Base-by-base conservation (phyloP, 1,140 invertebrate genomes). In the Pogonognathellus flavescens region DNA sequence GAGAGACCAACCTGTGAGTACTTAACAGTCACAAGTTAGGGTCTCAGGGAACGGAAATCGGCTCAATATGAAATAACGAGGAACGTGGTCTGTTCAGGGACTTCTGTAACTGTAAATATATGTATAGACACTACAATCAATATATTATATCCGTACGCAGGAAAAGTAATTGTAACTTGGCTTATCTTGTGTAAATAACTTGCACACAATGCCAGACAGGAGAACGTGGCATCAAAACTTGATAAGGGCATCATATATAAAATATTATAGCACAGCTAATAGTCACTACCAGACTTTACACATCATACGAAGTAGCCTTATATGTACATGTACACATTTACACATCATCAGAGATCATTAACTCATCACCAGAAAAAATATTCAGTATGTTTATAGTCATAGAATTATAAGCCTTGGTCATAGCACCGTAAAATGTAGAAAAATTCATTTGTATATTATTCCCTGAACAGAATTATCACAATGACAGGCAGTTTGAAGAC, bases 1-100 rank as follows among this genome's bases (percentile, higher is more conserved):
- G 93, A 94, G 93, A 93, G 92, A 92, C 93, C 93, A 94, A 92
- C 93, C 93, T 94, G 93, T 93, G 93, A 94, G 92, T 93, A 92
- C 90, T 89, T 90, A 91, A 91, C 93, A 93, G 92, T 94, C 93
- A 94, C 93, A 94, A 93, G 93, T 93, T 93, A 93, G 93, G 93
- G 93, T 94, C 93, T 94, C 93, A 94, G 93, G 93, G 93, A 94
- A 93, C 91, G 92, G 93, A 93, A 91, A 92, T 91, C 91, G 90
- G 91, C 91, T 91, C 90, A 91, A 90, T 90, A 90, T 53, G 49
- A 80, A 16, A 66, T 25, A 22, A 50, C 49, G 20, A 16, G 22
- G 66, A 59, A 18, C 10, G 20, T 52, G 52, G 22, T 10, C 53
- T 76, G 8, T 20, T 66, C 62, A 25, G 62, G 25, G 25, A 20